Percentiles rank a stretch among this genome's conserved stretches.
Conservation (phyloP, 1,140 invertebrate genomes). For the Drosophila busckii region DNA sequence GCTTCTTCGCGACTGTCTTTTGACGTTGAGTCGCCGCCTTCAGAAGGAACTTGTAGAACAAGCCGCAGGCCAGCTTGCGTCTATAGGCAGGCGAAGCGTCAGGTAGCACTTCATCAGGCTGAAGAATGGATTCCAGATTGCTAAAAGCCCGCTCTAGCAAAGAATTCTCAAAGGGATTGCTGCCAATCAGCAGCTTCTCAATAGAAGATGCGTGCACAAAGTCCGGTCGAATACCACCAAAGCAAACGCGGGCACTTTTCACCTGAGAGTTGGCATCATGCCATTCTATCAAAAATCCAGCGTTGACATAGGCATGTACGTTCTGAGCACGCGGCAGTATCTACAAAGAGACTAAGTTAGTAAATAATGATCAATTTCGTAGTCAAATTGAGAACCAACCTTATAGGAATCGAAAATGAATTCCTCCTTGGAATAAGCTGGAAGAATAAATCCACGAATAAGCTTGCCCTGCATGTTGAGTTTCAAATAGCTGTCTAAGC, state of each 20-base stretch:
- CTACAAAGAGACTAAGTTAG: too few relatives aligned
- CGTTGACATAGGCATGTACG: slow-evolving; percentile 90
- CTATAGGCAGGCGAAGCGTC: slow-evolving; percentile 85
- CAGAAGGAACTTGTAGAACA: slow-evolving; percentile 87
- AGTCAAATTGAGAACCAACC: slow-evolving; percentile 78
- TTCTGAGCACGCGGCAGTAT: slow-evolving; percentile 88
- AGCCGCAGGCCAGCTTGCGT: slow-evolving; percentile 81
- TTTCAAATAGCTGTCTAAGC: slow-evolving; percentile 45
- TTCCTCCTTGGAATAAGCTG: slow-evolving; percentile 51
- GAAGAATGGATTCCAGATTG: slow-evolving; percentile 82
- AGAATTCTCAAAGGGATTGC: slow-evolving; percentile 79
- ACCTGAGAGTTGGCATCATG: slow-evolving; percentile 63
- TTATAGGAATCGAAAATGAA: slow-evolving; percentile 78
- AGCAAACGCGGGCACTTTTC: slow-evolving; percentile 79
- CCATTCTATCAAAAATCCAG: slow-evolving; percentile 84
- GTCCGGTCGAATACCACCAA: slow-evolving; percentile 85
- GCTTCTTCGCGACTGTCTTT: slow-evolving; percentile 75
- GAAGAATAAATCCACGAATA: slow-evolving; percentile 56
- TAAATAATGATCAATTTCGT: not conserved
- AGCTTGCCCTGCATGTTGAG: slow-evolving; percentile 34
- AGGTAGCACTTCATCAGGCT: slow-evolving; percentile 82
- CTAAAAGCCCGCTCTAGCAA: slow-evolving; percentile 81
- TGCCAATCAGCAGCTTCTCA: slow-evolving; percentile 83
- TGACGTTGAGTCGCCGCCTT: slow-evolving; percentile 79
- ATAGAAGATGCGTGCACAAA: slow-evolving; percentile 86